Percentiles rank a stretch among this genome's conserved stretches.
These are phyloP conservation scores for Leptobrachium leishanense DNA, from an alignment of 2,113 vertebrate genomes.

Conservation along the genomic window DNA sequence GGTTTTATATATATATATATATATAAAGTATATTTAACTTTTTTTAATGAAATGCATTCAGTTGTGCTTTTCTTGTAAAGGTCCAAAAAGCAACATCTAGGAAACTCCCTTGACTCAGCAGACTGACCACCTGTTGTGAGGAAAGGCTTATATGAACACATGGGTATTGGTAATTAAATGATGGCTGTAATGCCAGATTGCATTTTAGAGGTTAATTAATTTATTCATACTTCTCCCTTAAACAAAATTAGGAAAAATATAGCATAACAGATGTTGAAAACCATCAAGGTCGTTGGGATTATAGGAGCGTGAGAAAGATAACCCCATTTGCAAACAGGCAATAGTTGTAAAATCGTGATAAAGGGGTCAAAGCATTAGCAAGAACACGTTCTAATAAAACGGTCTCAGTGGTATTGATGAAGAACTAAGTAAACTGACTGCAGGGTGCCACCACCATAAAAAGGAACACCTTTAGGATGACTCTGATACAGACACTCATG, in stretches of 20 bases:
- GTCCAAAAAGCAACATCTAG: no score
- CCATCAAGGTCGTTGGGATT: conserved; percentile 56
- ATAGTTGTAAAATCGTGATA: conserved; percentile 46
- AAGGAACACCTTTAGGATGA: background rate
- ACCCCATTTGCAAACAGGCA: conserved; percentile 50
- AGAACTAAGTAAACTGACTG: background rate
- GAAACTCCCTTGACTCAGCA: conserved; percentile 22
- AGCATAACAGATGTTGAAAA: conserved; percentile 60
- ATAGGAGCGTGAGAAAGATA: conserved; percentile 53
- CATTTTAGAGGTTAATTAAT: conserved; percentile 59
- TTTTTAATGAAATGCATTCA: no score
- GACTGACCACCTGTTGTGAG: conserved; percentile 21
- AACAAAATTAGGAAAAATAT: conserved; percentile 53
- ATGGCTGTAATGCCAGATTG: conserved; percentile 57
- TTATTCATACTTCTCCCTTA: conserved; percentile 54
- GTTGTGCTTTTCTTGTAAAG: no score
- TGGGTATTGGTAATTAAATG: conserved; percentile 55
- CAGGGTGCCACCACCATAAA: conserved; percentile 9
- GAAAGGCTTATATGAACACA: conserved; percentile 33
- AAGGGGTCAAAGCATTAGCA: conserved; percentile 48
- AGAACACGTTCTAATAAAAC: conserved; percentile 51
- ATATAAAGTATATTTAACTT: no score
- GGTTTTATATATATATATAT: no score
- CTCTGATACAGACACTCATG: background rate
- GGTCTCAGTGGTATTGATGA: conserved; percentile 47